Evolutionary conservation across 1,140 invertebrate genomes (phyloP).

Genomic region (Trachymyrmex cornetzi): DNA sequence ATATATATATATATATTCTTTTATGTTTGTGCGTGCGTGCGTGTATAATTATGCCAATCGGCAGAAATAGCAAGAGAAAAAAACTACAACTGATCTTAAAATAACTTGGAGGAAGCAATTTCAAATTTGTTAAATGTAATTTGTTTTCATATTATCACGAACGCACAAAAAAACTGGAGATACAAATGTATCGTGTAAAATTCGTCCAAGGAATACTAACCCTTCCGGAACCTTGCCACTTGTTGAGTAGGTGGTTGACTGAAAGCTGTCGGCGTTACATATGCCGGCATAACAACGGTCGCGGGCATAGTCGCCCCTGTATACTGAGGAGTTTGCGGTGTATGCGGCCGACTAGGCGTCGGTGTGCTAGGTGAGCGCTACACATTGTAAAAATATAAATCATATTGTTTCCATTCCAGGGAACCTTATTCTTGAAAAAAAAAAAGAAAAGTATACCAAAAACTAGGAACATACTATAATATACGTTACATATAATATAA

Average conservation of each 20-base stretch:
- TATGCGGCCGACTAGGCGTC: conserved; percentile 92
- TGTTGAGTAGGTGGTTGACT: conserved; percentile 86
- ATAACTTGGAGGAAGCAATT: not conserved
- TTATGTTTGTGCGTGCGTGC: not conserved
- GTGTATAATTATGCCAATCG: not conserved
- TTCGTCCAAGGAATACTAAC: conserved; percentile 74
- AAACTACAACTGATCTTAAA: not conserved
- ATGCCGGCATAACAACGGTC: conserved; percentile 86
- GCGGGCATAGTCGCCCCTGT: conserved; percentile 84
- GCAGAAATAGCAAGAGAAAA: not conserved
- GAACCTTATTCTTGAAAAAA: no score
- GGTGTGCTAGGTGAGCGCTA: conserved; percentile 90
- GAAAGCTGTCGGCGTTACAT: conserved; percentile 86
- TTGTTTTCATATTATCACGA: not conserved
- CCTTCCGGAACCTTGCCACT: conserved; percentile 86
- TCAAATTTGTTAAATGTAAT: not conserved
- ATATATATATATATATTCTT: not conserved
- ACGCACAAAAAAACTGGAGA: not conserved
- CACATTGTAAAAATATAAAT: conserved; percentile 65
- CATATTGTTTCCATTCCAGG: conserved; percentile 15
- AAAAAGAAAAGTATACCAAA: no score
- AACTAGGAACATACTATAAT: no score
- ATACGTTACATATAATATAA: no score
- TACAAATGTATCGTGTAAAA: not conserved
- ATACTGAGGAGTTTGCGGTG: conserved; percentile 93